A percentile compares a stretch with the other conserved stretches of the same genome.
Evolutionary conservation across 2,797 vertebrate genomes (phyloP).

Genomic region (Limnodromus scolopaceus): DNA sequence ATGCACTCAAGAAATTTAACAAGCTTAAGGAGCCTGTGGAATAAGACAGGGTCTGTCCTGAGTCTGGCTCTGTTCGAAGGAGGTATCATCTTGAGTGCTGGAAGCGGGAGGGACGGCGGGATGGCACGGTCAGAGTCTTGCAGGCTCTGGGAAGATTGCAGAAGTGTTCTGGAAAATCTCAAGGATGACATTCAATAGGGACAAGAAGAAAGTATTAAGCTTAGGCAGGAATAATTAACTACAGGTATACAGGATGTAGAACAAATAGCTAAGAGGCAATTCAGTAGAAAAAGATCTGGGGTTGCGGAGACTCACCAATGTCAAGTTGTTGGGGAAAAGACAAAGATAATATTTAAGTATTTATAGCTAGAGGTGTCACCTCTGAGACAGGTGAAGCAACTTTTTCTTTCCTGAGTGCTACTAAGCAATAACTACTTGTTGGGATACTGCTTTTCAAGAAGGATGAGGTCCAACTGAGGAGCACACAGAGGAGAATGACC

Average conservation of each 20-base stretch:
- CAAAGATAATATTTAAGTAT: neutral
- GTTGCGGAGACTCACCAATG: slow-evolving; percentile 15
- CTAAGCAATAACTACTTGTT: neutral
- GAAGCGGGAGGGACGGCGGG: neutral
- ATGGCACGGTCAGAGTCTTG: accelerated
- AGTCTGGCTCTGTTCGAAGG: neutral
- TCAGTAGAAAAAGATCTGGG: slow-evolving; percentile 56
- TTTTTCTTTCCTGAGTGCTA: neutral
- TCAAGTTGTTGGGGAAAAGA: slow-evolving; percentile 10
- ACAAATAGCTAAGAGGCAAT: slow-evolving; percentile 39
- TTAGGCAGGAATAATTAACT: slow-evolving; percentile 71
- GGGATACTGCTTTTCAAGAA: neutral
- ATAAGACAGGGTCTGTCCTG: neutral
- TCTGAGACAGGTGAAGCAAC: neutral
- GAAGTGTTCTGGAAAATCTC: slow-evolving; percentile 35
- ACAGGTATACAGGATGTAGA: slow-evolving; percentile 36
- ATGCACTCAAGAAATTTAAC: neutral
- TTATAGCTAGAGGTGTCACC: neutral
- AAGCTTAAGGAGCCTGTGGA: neutral
- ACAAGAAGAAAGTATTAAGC: slow-evolving; percentile 52
- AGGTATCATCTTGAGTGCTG: neutral
- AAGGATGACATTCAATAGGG: slow-evolving; percentile 61
- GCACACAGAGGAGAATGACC: neutral
- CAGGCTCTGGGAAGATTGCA: slow-evolving; percentile 2
- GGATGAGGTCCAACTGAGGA: neutral